Base-by-base conservation (phyloP, 2,113 vertebrate genomes). In the Ceyx cyanopectus region DNA sequence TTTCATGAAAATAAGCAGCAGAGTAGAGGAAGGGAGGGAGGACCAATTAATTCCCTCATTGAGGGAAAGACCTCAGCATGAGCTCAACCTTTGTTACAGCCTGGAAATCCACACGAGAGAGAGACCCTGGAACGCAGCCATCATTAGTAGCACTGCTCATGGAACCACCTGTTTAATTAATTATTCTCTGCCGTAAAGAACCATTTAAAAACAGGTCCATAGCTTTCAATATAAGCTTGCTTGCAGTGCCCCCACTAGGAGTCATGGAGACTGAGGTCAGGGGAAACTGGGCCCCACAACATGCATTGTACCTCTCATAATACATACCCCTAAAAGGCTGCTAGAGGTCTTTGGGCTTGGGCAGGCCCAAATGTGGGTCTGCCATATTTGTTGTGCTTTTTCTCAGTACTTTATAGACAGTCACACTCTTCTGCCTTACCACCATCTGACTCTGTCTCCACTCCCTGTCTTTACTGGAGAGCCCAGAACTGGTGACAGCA, bases 121-220 rank as follows among this genome's bases (percentile, higher is more conserved):
- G 85, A 94, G 94, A 95, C 74, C 93, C 94, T 96, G 95, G 95
- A 96, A 96, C 89, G 89, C 93, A 96, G 94, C 95, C 95, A 96
- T 95, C 92, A 95, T 95, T 95, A 96, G 93, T 80, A 95, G 89
- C 67, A 87, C 92, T 1, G 72, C 81, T 91, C 94, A 90, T 48
- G 68, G 94, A 96, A 96, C 93, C 94, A 96, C 96, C 95, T 96
- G 94, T 95, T 96, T 95, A 94, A 95, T 96, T 95, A 96, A 91
- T 95, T 94, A 96, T 94, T 96, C 96, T 91, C 43, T 90, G 80
- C 72, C 53, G 20, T 83, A 95, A 93, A 96, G 92, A 94, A 88
- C 46, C 72, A 0, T 95, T 96, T 96, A 83, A 93, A 95, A 93
- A 67, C 85, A 93, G 87, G 82, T 88, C 90, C 82, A 67, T 88